Conservation (phyloP, 2,888 invertebrate species). For the Troilus luridus region DNA sequence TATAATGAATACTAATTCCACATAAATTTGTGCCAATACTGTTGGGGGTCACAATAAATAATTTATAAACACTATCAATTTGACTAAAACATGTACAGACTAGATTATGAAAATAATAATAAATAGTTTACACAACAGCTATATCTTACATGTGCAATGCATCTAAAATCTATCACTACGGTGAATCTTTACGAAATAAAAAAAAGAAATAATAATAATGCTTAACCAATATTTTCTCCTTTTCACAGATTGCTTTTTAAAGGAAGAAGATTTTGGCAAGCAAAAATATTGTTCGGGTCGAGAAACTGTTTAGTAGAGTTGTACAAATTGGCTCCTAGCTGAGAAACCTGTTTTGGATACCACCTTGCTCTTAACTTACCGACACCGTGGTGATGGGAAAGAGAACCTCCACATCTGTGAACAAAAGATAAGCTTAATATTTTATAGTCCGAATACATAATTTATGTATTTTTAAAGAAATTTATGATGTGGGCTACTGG, state of each 20-base stretch:
- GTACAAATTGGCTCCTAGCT: conserved; percentile 83
- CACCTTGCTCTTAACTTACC: conserved; percentile 93
- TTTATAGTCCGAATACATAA: too few relatives aligned
- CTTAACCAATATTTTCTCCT: background rate
- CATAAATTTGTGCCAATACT: background rate
- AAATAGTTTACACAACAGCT: background rate
- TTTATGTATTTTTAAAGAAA: too few relatives aligned
- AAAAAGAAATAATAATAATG: background rate
- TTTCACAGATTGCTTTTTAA: conserved; percentile 49
- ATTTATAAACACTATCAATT: background rate
- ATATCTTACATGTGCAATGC: conserved; percentile 14
- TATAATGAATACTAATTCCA: background rate
- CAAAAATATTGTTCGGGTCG: conserved; percentile 96
- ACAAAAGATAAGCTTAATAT: background rate
- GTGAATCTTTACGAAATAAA: background rate
- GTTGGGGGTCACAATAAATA: background rate
- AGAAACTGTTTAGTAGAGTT: conserved; percentile 87
- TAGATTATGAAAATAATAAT: conserved; percentile 2
- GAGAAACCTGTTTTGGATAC: conserved; percentile 86
- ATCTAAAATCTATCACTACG: background rate
- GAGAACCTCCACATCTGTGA: conserved; percentile 77
- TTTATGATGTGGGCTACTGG: too few relatives aligned
- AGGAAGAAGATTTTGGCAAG: conserved; percentile 82
- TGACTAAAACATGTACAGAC: conserved; percentile 6
- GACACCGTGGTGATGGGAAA: conserved; percentile 97